Conservation (phyloP, 2,113 vertebrate genomes). For the Natator depressus region DNA sequence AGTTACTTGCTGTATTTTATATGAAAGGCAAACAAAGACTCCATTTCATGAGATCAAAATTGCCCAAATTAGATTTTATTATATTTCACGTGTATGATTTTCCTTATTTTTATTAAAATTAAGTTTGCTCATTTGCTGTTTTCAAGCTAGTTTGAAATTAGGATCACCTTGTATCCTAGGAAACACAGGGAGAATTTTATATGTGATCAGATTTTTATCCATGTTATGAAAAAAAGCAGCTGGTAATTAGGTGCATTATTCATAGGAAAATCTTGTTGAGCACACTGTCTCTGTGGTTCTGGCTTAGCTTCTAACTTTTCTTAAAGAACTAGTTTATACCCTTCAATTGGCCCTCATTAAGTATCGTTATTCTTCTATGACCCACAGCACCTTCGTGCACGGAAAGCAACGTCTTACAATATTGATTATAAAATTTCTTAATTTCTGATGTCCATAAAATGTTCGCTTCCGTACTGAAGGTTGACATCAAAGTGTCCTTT, state of each 20-base stretch:
- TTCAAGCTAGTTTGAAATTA: constrained; percentile 79
- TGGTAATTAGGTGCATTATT: constrained; percentile 78
- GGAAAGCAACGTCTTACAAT: constrained; percentile 8
- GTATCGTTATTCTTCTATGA: constrained; percentile 62
- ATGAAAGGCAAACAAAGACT: constrained; percentile 67
- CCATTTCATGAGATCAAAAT: constrained; percentile 71
- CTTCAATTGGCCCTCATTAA: constrained; percentile 67
- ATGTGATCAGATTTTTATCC: constrained; percentile 77
- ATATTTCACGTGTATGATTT: constrained; percentile 65
- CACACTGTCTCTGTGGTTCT: constrained; percentile 34
- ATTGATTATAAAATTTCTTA: neutral
- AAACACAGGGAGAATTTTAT: constrained; percentile 77
- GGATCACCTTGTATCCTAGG: constrained; percentile 81
- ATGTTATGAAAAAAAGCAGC: constrained; percentile 73
- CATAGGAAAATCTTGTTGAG: constrained; percentile 64
- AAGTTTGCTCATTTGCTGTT: constrained; percentile 79
- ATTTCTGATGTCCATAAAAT: constrained; percentile 23
- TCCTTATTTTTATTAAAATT: constrained; percentile 82
- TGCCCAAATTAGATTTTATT: constrained; percentile 75
- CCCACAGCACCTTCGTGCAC: constrained; percentile 33
- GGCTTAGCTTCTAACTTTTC: constrained; percentile 67
- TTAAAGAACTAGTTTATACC: constrained; percentile 65
- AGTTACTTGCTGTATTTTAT: constrained; percentile 62
- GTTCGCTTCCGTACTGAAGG: neutral
- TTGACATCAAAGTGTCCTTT: constrained; percentile 16